phyloP scores from a whole-genome alignment of 2,888 invertebrate species.

The Rotaria macrura region DNA sequence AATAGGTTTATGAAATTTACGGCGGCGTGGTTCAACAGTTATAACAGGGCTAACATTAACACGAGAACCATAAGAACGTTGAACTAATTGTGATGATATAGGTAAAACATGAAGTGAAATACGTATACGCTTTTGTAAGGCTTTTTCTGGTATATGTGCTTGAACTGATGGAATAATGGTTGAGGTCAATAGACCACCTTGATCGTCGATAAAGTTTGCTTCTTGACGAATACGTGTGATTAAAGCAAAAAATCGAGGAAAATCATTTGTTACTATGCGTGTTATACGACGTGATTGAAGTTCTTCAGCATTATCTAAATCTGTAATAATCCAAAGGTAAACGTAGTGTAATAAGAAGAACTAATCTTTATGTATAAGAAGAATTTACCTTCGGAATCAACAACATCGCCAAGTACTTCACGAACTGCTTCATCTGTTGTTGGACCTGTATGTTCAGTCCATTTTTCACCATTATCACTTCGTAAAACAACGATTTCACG shows the following conservation, averaged over 20 bases:
- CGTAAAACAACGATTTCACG: slow-evolving; percentile 92
- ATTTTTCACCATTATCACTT: slow-evolving; percentile 94
- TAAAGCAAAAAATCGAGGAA: slow-evolving; percentile 97
- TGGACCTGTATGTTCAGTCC: slow-evolving; percentile 93
- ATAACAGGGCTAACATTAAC: slow-evolving; percentile 99
- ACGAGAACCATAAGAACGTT: slow-evolving; percentile 88
- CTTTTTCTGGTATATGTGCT: slow-evolving; percentile 96
- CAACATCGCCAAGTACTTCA: slow-evolving; percentile 64
- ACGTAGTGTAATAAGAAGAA: too few relatives aligned
- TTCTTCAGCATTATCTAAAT: slow-evolving; percentile 32
- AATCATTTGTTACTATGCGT: slow-evolving; percentile 89
- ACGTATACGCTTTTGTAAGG: slow-evolving; percentile 97
- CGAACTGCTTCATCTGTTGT: slow-evolving; percentile 86
- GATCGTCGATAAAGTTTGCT: slow-evolving; percentile 93
- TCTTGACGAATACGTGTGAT: slow-evolving; percentile 93
- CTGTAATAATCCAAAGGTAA: neutral
- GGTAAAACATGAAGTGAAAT: slow-evolving; percentile 98
- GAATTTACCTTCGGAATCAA: neutral
- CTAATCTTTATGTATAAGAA: neutral
- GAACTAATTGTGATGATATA: slow-evolving; percentile 86
- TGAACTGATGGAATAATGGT: slow-evolving; percentile 97
- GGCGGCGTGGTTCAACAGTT: slow-evolving; percentile 90
- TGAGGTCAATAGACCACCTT: slow-evolving; percentile 96
- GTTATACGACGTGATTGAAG: slow-evolving; percentile 56
- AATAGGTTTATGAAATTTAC: slow-evolving; percentile 99